Evolutionary conservation across 1,140 invertebrate species (phyloP).

Genomic region (Capitella teleta): DNA sequence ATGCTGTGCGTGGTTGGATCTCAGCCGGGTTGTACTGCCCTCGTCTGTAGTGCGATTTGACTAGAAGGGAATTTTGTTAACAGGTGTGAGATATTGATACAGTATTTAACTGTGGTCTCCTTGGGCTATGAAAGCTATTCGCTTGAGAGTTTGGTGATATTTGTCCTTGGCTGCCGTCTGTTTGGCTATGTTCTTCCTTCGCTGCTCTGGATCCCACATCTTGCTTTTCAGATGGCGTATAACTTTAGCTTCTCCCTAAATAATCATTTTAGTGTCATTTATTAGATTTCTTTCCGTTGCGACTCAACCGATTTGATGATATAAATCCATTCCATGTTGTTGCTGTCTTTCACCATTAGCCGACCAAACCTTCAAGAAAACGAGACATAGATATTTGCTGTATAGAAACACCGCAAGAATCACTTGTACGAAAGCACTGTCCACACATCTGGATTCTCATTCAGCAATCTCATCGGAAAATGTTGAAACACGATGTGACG

Average conservation of each 20-base stretch:
- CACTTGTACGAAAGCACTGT: conserved; percentile 33
- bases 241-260: too few species aligned
- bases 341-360: conserved; percentile 30
- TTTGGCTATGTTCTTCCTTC: too few species aligned
- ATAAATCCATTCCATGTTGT: conserved; percentile 33
- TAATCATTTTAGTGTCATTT: too few species aligned
- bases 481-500: conserved; percentile 29
- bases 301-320: conserved; percentile 24
- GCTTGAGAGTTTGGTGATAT: too few species aligned
- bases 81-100: too few species aligned
- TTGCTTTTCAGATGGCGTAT: too few species aligned
- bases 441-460: conserved; percentile 34
- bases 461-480: conserved; percentile 28
- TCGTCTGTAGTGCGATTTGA: conserved; percentile 22
- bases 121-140: too few species aligned
- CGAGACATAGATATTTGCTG: neutral
- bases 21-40: conserved; percentile 20
- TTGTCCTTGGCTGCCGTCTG: too few species aligned
- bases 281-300: too few species aligned
- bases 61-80: conserved; percentile 20
- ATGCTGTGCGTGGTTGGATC: too few species aligned
- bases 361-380: conserved; percentile 24
- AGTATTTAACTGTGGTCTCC: too few species aligned
- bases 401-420: conserved; percentile 2
- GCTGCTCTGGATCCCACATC: too few species aligned